Evolutionary conservation across 64 coral and sea anemone genomes (phyloP), one percentile per base, ranked within the genome.

Genomic region (Stichodactyla helianthus): DNA sequence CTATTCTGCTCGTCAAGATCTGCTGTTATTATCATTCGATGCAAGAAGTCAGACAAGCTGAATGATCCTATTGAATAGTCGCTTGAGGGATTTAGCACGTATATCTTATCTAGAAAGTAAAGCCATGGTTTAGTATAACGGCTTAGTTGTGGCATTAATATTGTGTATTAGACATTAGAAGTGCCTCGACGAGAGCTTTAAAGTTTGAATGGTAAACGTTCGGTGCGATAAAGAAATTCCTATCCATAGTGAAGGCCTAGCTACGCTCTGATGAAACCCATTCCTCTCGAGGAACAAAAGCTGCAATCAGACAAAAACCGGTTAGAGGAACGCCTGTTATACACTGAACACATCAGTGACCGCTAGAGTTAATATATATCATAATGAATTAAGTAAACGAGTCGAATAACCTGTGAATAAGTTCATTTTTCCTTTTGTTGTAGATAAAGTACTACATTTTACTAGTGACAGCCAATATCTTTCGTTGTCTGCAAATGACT

Each of bases 91-190:
- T 74, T 74, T 74, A 31, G 2, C 2, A 27, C 2, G 10, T 11
- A n/a, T 74, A 74, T 74, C 68, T 74, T 74, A 74, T 74, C 68
- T 65, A 60, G 62, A 22, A 65, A 27, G 4, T 2, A 2, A 31
- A 74, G 25, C 27, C 0, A 31, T 31, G 68, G 68, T 74, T 74
- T 74, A 27, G 25, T 74, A 74, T 74, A 74, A 74, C 68, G 23
- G 68, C 68, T 74, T 74, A 74, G 68, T 74, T 74, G 68, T 74
- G 26, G 68, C n/a, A 74, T 74, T 74, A 74, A 5, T 12, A 13
- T 13, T 74, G 62, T 35, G n/a, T 74, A 74, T 26, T 27, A 74
- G 68, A 74, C 68, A 31, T 9, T 74, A 74, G 6, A 74, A 31
- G 22, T 74, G 27, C 27, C 68, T 31, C 12, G 25, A 26, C 22